Conservation (phyloP, 2,113 vertebrate species). For the Gavialis gangeticus region DNA sequence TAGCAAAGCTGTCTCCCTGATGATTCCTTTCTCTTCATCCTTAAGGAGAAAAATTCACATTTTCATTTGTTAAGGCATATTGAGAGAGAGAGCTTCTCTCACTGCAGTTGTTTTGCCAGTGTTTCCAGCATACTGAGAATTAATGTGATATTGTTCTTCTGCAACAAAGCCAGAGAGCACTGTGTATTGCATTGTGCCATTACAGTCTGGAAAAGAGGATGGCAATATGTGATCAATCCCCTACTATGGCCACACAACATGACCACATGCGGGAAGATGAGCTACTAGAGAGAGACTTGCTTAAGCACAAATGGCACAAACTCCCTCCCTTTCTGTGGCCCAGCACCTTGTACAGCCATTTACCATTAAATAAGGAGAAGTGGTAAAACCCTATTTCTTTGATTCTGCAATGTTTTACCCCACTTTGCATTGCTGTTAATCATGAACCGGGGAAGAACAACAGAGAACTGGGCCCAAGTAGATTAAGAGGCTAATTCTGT, state of each 20-base stretch:
- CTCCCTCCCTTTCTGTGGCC: not conserved
- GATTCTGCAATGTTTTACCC: not conserved
- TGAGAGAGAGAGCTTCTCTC: not conserved
- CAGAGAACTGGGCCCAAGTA: not conserved
- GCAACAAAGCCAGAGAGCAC: not conserved
- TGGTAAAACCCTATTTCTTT: too few species aligned
- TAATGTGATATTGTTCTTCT: not conserved
- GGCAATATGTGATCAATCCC: not conserved
- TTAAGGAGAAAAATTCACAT: not conserved
- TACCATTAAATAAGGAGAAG: not conserved
- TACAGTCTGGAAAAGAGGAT: not conserved
- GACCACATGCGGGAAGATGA: not conserved
- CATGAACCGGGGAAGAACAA: not conserved
- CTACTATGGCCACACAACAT: not conserved
- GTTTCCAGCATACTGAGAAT: not conserved
- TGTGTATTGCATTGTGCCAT: not conserved
- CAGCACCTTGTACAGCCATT: not conserved
- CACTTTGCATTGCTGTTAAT: not conserved
- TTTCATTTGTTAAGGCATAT: not conserved
- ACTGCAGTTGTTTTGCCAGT: not conserved
- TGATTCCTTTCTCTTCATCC: conserved; percentile 3
- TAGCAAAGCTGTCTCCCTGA: not conserved
- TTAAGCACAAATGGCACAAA: not conserved
- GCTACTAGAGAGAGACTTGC: not conserved
- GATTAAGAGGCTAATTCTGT: not conserved